phyloP scores from a whole-genome alignment of 1,140 invertebrate genomes.

The Brachionus manjavacas region DNA sequence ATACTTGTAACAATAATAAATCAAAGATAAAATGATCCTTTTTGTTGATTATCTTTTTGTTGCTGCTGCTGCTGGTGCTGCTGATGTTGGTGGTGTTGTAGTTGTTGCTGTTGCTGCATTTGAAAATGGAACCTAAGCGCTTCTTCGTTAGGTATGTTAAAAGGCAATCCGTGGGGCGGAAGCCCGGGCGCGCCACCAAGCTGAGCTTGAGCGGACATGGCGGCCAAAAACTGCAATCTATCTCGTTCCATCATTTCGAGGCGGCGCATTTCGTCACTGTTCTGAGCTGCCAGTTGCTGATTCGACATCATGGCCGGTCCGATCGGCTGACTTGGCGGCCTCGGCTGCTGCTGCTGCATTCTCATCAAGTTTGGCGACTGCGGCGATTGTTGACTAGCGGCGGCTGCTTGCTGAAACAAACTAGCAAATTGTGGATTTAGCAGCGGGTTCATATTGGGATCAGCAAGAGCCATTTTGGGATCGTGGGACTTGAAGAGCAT shows the following conservation, averaged over 20 bases:
- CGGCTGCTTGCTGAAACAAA: neutral
- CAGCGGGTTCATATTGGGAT: neutral
- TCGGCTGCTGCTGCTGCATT: constrained; percentile 10
- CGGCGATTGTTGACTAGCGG: neutral
- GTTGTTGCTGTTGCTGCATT: neutral
- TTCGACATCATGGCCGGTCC: neutral
- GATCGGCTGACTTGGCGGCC: constrained; percentile 22
- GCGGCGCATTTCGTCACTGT: neutral
- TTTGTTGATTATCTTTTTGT: constrained; percentile 1
- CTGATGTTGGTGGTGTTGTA: neutral
- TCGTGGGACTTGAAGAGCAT: neutral
- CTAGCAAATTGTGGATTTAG: neutral
- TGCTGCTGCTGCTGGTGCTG: neutral
- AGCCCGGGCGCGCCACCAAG: neutral
- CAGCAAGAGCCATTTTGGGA: neutral
- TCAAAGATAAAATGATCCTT: constrained; percentile 29
- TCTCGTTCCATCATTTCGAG: constrained; percentile 5
- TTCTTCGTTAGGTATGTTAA: constrained; percentile 15
- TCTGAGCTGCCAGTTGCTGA: too few species aligned
- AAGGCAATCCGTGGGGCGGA: neutral
- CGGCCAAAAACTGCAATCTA: neutral
- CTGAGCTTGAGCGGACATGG: constrained; percentile 20
- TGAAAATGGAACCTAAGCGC: constrained; percentile 19
- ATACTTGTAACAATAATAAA: neutral
- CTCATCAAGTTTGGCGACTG: constrained; percentile 5